Evolutionary conservation across 2,888 invertebrate genomes (phyloP).

Genomic region (Cybosia mesomella): DNA sequence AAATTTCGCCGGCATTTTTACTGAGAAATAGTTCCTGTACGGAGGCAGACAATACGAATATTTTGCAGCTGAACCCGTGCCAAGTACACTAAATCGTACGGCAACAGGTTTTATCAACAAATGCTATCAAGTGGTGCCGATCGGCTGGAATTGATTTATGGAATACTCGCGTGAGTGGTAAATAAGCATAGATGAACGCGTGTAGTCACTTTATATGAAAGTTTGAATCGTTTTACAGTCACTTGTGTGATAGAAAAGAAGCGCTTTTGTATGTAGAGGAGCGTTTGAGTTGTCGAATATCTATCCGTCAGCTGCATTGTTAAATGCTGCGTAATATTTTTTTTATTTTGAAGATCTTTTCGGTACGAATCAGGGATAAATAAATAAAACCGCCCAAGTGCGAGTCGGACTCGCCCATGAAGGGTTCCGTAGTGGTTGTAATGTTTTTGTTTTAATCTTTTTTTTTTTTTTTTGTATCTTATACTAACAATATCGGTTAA

Average conservation of each 20-base stretch:
- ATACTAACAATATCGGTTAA: no score
- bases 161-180: constrained; percentile 5
- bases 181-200: not conserved
- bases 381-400: no score
- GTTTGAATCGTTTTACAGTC: not conserved
- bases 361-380: no score
- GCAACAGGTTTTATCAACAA: constrained; percentile 28
- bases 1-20: constrained; percentile 25
- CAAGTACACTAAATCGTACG: constrained; percentile 43
- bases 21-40: constrained; percentile 36
- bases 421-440: no score
- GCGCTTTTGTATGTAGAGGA: not conserved
- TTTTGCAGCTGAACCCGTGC: constrained; percentile 43
- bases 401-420: no score
- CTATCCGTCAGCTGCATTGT: no score
- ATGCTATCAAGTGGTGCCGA: constrained; percentile 27
- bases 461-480: no score
- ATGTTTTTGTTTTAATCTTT: no score
- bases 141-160: constrained; percentile 17
- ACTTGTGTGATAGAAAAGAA: constrained; percentile 1
- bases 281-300: not conserved
- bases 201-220: constrained; percentile 5
- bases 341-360: no score
- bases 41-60: constrained; percentile 36
- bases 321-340: no score